These are phyloP conservation scores for Crotalus helleri DNA, from an alignment of 2,113 vertebrate genomes.

Conservation along the genomic window DNA sequence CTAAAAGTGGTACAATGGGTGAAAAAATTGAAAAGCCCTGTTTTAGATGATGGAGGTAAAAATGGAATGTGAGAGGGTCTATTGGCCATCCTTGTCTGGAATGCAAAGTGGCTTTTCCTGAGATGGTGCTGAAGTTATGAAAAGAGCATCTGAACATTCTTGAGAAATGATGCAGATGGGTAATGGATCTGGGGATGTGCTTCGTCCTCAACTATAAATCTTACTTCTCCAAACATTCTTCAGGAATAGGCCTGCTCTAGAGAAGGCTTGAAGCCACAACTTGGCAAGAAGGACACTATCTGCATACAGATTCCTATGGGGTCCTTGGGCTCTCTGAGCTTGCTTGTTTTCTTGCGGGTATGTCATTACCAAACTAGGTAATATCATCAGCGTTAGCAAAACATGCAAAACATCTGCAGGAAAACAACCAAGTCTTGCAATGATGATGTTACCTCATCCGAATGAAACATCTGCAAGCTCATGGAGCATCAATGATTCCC, in stretches of 20 bases:
- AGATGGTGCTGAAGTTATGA: neutral
- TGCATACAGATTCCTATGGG: neutral
- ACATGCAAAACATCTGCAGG: neutral
- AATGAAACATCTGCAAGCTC: neutral
- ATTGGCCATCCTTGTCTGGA: neutral
- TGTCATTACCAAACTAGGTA: neutral
- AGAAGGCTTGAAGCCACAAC: neutral
- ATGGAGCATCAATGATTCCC: neutral
- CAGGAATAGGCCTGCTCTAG: neutral
- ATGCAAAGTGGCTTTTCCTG: neutral
- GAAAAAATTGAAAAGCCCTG: too few species aligned
- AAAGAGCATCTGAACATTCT: neutral
- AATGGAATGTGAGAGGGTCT: neutral
- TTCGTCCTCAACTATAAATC: neutral
- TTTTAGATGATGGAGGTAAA: neutral
- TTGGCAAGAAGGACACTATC: neutral
- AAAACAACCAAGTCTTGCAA: neutral
- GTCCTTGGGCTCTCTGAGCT: too few species aligned
- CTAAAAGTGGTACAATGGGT: too few species aligned
- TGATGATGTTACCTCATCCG: too few species aligned
- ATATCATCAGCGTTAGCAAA: neutral
- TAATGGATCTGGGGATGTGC: neutral
- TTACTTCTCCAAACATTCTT: neutral
- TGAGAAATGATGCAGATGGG: neutral
- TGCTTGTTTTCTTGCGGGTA: too few species aligned